Evolutionary conservation across 2,797 vertebrate genomes (phyloP).

Genomic region (Lagorchestes hirsutus): DNA sequence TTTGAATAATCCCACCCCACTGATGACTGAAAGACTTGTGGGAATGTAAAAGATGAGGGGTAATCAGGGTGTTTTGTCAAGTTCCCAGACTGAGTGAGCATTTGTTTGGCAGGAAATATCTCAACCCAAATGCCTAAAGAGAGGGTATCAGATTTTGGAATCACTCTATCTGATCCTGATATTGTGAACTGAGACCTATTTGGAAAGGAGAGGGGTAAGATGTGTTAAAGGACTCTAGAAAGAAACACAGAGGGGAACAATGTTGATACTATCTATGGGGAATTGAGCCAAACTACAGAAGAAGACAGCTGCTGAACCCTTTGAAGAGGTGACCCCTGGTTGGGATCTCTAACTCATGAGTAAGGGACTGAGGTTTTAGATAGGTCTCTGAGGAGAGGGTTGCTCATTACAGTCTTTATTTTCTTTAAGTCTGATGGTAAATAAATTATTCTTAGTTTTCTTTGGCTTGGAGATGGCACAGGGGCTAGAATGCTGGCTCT

Average conservation of each 20-base stretch:
- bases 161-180: not conserved
- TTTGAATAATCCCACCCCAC: not conserved
- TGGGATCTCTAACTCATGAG: not conserved
- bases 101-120: not conserved
- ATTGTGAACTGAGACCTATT: not conserved
- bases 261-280: not conserved
- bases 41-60: not conserved
- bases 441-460: not conserved
- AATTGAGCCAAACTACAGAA: not conserved
- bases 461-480: not conserved
- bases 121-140: not conserved
- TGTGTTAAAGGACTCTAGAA: not conserved
- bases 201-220: not conserved
- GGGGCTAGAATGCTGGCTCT: not conserved
- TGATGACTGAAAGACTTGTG: not conserved
- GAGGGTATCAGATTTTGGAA: not conserved
- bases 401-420: not conserved
- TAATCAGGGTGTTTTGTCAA: not conserved
- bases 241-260: not conserved
- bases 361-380: not conserved
- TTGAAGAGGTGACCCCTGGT: not conserved
- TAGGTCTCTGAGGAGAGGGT: not conserved
- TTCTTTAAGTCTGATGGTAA: not conserved
- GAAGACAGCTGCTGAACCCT: not conserved
- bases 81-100: not conserved